Evolutionary conservation across 2,888 invertebrate species (phyloP), one percentile per base, ranked within the genome.

Genomic region (Troilus luridus): DNA sequence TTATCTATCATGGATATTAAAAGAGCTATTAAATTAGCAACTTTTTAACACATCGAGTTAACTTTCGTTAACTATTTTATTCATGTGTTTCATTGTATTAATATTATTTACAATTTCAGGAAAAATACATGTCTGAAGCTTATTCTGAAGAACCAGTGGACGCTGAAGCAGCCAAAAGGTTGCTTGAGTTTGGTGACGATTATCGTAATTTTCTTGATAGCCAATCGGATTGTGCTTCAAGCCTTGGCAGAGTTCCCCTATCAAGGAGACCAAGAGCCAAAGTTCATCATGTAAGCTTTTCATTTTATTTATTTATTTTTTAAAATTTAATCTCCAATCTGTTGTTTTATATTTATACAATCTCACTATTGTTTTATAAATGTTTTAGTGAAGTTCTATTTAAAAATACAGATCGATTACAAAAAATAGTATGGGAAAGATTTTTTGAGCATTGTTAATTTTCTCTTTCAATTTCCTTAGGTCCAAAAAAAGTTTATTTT

Each of bases 101-200:
- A 64, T 93, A n/a, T 24, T 24, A 24, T 6, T 72, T 27, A 7
- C 7, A 14, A 94, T 94, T 93, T 77, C 94, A 98, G 97, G 98
- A 98, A 94, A 98, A 98, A 94, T 98, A 98, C 94, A 96, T 97
- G 94, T 98, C 98, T 77, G 98, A 98, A 94, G 96, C 97, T 58
- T 98, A 98, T 94, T 98, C 98, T 91, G 98, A 98, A 94, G 96
- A 96, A 88, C 95, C 96, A 7, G 96, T 96, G 11, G 98, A 98
- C 94, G 97, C 97, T 2, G 98, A 98, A 94, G 97, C 97, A 62
- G 97, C 98, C 72, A 96, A 97, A 92, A 96, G 96, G 92, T 95
- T 98, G 27, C 94, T 98, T 92, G 98, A 98, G 94, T 98, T 98
- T 94, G 98, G 98, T 62, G 98, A 98, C 94, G 98, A 98, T 94